A percentile compares a stretch with the other conserved stretches of the same genome.
Conservation (phyloP, 2,888 invertebrate species). For the Merodon equestris region DNA sequence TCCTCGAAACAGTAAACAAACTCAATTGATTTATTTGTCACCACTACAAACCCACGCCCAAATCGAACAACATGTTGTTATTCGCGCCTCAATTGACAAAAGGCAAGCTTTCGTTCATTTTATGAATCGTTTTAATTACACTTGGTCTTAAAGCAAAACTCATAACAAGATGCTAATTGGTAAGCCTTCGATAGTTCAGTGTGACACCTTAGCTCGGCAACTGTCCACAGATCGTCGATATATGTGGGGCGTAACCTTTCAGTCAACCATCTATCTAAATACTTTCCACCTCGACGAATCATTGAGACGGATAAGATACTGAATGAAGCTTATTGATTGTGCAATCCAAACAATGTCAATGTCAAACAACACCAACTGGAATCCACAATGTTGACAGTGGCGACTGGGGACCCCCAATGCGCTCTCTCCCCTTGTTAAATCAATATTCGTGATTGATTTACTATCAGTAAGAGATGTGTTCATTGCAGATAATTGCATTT, state of each 20-base stretch:
- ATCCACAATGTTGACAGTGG: no score
- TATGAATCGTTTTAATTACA: conserved; percentile 25
- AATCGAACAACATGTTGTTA: conserved; percentile 33
- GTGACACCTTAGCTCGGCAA: no score
- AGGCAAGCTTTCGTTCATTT: conserved; percentile 20
- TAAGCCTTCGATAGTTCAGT: conserved; percentile 16
- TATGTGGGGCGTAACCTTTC: conserved; percentile 39
- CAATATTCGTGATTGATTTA: conserved; percentile 60
- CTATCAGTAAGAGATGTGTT: conserved; percentile 18
- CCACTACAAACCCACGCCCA: conserved; percentile 36
- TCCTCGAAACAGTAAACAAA: conserved; percentile 26
- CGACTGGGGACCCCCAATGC: no score
- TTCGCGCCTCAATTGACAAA: conserved; percentile 52
- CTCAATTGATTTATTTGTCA: conserved; percentile 39
- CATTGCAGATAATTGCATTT: conserved; percentile 34
- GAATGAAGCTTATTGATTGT: conserved; percentile 22
- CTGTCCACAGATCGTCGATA: no score
- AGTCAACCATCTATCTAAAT: conserved; percentile 14
- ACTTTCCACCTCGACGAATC: conserved; percentile 1
- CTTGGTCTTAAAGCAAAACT: conserved; percentile 5
- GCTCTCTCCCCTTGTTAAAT: no score
- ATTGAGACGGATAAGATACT: no score
- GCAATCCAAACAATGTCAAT: conserved; percentile 50
- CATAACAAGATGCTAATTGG: conserved; percentile 39
- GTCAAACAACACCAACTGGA: conserved; percentile 16